These are phyloP conservation scores for Zosterops hypoxanthus DNA, from an alignment of 2,113 vertebrate genomes.

Conservation along the genomic window DNA sequence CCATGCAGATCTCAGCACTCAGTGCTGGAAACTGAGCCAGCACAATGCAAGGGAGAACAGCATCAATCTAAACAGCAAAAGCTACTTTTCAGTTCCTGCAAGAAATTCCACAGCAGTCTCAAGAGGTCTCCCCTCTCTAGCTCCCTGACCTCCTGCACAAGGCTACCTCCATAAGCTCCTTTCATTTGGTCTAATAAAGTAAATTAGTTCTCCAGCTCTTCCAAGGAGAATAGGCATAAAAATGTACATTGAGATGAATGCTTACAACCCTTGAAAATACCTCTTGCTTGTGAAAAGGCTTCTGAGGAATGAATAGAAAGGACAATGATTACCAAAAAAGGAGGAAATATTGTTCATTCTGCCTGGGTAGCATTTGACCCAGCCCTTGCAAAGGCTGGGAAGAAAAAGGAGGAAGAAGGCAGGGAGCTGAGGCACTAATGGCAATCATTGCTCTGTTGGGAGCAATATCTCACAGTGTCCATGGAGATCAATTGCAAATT, in stretches of 20 bases:
- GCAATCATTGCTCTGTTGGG: slow-evolving; percentile 1
- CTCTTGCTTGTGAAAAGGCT: slow-evolving; percentile 21
- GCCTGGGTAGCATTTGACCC: slow-evolving; percentile 9
- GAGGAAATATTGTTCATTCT: slow-evolving; percentile 4
- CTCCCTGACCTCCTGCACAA: not conserved
- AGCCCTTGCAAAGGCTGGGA: not conserved
- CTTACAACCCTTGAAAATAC: slow-evolving; percentile 22
- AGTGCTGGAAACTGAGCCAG: not conserved
- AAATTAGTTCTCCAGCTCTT: slow-evolving; percentile 24
- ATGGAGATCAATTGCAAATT: slow-evolving; percentile 17
- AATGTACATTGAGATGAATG: slow-evolving; percentile 28
- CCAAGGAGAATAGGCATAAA: slow-evolving; percentile 29
- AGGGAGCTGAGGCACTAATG: not conserved
- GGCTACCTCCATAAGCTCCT: not conserved
- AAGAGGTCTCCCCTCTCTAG: not conserved
- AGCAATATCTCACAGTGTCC: slow-evolving; percentile 21
- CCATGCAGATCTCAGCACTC: not conserved
- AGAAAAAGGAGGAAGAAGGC: not conserved
- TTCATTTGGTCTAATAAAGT: slow-evolving; percentile 19
- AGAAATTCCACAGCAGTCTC: not conserved
- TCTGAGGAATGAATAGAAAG: slow-evolving; percentile 35
- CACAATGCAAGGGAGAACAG: not conserved
- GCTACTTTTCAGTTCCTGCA: not conserved
- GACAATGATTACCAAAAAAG: slow-evolving; percentile 18
- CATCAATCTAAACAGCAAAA: not conserved